Conservation (phyloP, 2,113 vertebrate species). For the Strix aluco region DNA sequence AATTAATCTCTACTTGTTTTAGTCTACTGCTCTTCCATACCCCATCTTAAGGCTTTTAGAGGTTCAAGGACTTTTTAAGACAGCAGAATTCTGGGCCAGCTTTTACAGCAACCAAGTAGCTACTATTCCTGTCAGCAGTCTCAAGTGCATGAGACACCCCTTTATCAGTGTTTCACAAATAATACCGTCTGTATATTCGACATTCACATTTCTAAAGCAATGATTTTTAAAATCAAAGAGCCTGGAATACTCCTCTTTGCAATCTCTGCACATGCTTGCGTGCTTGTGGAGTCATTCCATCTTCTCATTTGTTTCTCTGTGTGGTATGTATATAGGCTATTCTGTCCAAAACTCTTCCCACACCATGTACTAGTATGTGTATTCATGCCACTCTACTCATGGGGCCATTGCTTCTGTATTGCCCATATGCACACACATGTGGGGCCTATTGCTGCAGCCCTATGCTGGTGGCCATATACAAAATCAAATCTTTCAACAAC, state of each 20-base stretch:
- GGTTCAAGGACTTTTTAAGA: neutral
- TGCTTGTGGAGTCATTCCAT: too few relatives aligned
- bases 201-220: neutral
- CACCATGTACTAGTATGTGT: rapidly evolving
- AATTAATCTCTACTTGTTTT: neutral
- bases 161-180: neutral
- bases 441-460: neutral
- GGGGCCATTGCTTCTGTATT: rapidly evolving
- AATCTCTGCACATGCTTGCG: too few relatives aligned
- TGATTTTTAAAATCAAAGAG: neutral
- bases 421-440: rapidly evolving
- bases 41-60: neutral
- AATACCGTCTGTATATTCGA: neutral
- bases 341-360: neutral
- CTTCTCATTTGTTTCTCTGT: neutral
- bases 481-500: neutral
- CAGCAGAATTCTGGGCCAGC: neutral
- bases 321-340: neutral
- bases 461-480: neutral
- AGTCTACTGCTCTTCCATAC: neutral
- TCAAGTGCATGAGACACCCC: neutral
- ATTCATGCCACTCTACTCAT: neutral
- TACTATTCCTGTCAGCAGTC: neutral
- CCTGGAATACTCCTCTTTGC: neutral
- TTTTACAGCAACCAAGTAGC: neutral